phyloP scores from a whole-genome alignment of 2,888 invertebrate species.

The Volucella zonaria region DNA sequence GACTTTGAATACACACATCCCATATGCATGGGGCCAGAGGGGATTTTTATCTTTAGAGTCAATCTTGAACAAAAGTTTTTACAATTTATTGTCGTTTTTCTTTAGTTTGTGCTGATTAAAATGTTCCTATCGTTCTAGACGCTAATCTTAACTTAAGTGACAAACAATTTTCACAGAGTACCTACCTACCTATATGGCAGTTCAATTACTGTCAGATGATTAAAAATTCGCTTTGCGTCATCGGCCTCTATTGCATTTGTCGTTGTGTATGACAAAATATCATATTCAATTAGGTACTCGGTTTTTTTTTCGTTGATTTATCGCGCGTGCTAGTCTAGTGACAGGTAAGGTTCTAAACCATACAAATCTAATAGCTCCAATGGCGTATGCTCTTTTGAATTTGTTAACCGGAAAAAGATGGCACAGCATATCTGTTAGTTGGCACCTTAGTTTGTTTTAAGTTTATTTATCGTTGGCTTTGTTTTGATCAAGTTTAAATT shows the following conservation, averaged over 20 bases:
- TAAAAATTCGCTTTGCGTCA: slow-evolving; percentile 62
- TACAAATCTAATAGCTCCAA: neutral
- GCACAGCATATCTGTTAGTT: slow-evolving; percentile 40
- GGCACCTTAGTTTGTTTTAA: slow-evolving; percentile 19
- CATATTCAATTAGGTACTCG: neutral
- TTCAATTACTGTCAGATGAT: slow-evolving; percentile 34
- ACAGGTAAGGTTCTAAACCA: slow-evolving; percentile 28
- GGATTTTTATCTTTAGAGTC: too few relatives aligned
- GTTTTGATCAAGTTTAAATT: slow-evolving; percentile 44
- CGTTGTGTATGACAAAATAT: slow-evolving; percentile 5
- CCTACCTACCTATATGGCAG: neutral
- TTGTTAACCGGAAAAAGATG: slow-evolving; percentile 57
- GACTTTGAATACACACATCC: neutral
- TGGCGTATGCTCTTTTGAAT: slow-evolving; percentile 16
- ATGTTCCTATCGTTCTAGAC: slow-evolving; percentile 19
- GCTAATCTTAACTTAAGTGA: slow-evolving; percentile 3
- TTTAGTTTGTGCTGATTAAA: too few relatives aligned
- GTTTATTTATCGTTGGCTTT: slow-evolving; percentile 44
- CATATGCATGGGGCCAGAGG: too few relatives aligned
- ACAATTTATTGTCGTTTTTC: too few relatives aligned
- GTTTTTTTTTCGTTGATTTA: slow-evolving; percentile 12
- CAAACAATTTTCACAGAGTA: neutral
- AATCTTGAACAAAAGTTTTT: too few relatives aligned
- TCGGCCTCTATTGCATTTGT: slow-evolving; percentile 11
- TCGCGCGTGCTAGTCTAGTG: neutral